These are phyloP conservation scores for Tetragonula carbonaria DNA, from an alignment of 2,888 invertebrate species.

Conservation along the genomic window DNA sequence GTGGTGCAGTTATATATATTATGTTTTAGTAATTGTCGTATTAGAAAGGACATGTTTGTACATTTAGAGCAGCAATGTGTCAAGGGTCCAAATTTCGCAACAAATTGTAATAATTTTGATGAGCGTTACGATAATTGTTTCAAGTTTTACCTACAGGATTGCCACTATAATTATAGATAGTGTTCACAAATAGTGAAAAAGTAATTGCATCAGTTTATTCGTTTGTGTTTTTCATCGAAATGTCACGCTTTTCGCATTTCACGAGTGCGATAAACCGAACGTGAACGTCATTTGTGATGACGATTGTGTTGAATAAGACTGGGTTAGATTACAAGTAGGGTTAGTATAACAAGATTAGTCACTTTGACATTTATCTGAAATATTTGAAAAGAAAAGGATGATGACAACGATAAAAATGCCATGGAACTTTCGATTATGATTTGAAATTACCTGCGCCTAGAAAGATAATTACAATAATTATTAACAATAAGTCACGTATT, in stretches of 20 bases:
- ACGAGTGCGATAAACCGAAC: neutral
- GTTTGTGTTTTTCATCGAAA: neutral
- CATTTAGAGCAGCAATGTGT: neutral
- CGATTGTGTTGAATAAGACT: neutral
- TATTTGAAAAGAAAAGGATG: neutral
- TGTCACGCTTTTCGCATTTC: slow-evolving; percentile 28
- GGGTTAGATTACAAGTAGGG: neutral
- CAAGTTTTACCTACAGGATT: neutral
- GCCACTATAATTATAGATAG: neutral
- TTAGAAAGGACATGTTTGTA: neutral
- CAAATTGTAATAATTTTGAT: neutral
- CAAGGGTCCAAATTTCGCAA: neutral
- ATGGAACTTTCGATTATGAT: neutral
- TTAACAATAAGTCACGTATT: neutral
- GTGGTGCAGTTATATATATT: neutral
- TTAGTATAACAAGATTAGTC: neutral
- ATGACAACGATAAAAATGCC: neutral
- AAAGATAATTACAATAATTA: neutral
- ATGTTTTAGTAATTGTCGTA: neutral
- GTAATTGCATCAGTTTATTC: neutral
- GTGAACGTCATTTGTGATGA: neutral
- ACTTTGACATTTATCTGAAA: neutral
- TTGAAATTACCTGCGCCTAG: neutral
- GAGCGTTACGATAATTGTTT: no score
- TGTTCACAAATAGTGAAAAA: neutral